These are phyloP conservation scores for Dynastes tityus DNA, from an alignment of 2,888 invertebrate species.

Conservation along the genomic window DNA sequence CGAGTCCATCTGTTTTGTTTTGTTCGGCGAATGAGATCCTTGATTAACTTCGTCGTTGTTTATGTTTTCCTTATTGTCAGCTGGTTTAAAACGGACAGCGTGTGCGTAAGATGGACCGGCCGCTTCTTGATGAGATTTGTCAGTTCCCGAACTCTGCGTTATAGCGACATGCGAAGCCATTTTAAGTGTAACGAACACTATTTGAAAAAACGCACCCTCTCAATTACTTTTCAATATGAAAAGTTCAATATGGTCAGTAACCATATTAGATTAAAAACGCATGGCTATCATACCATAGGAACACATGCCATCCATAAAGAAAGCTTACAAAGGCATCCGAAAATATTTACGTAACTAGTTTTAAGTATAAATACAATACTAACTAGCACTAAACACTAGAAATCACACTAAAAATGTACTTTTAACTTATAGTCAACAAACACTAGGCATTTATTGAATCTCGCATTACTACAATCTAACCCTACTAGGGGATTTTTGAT, in stretches of 20 bases:
- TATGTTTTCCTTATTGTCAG: conserved; percentile 55
- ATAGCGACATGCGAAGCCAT: conserved; percentile 65
- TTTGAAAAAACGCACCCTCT: conserved; percentile 51
- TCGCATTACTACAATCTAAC: conserved; percentile 47
- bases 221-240: conserved; percentile 49
- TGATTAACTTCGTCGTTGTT: conserved; percentile 42
- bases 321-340: conserved; percentile 32
- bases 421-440: conserved; percentile 47
- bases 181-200: conserved; percentile 54
- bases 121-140: conserved; percentile 55
- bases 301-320: conserved; percentile 49
- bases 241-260: conserved; percentile 69
- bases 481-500: conserved; percentile 52
- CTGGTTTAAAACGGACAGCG: conserved; percentile 75
- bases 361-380: conserved; percentile 28
- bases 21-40: conserved; percentile 35
- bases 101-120: conserved; percentile 81
- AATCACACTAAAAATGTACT: conserved; percentile 39
- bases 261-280: conserved; percentile 70
- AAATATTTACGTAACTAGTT: conserved; percentile 49
- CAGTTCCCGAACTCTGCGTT: conserved; percentile 59
- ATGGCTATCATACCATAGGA: conserved; percentile 63
- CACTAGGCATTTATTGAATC: conserved; percentile 45
- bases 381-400: conserved; percentile 34
- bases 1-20: conserved; percentile 24